These are phyloP conservation scores for Anastrepha obliqua DNA, from an alignment of 1,140 invertebrate species.

Conservation along the genomic window DNA sequence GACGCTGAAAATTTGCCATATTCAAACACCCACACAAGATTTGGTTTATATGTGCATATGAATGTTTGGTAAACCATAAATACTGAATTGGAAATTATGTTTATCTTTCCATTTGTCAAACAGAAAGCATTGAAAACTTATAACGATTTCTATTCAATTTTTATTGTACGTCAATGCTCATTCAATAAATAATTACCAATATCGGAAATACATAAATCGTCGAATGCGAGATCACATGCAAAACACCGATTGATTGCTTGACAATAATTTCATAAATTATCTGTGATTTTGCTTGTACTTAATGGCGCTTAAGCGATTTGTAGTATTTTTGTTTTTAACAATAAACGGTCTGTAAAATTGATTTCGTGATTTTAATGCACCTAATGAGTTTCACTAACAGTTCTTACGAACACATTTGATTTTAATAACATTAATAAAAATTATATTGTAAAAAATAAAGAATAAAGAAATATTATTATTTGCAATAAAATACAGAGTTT, in stretches of 20 bases:
- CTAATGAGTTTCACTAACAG: neutral
- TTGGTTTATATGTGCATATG: too few relatives aligned
- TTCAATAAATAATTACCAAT: neutral
- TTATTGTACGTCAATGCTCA: conserved; percentile 7
- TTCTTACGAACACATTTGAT: neutral
- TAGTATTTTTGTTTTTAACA: neutral
- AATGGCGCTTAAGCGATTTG: neutral
- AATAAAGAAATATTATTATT: too few relatives aligned
- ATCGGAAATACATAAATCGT: conserved; percentile 5
- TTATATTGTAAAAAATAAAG: neutral
- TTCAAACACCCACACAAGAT: neutral
- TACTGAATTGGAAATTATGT: too few relatives aligned
- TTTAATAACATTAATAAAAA: neutral
- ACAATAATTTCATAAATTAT: conserved; percentile 11
- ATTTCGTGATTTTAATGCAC: neutral
- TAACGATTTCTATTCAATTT: neutral
- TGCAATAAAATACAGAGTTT: too few relatives aligned
- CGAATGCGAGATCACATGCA: neutral
- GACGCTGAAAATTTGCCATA: neutral
- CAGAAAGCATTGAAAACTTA: neutral
- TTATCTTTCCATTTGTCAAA: neutral
- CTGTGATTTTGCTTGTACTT: neutral
- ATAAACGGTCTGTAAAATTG: neutral
- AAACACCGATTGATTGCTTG: conserved; percentile 18
- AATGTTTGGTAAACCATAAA: too few relatives aligned